Percentiles rank a stretch among this genome's conserved stretches.
These are phyloP conservation scores for Alsophila aescularia DNA, from an alignment of 2,888 invertebrate species.

Conservation along the genomic window DNA sequence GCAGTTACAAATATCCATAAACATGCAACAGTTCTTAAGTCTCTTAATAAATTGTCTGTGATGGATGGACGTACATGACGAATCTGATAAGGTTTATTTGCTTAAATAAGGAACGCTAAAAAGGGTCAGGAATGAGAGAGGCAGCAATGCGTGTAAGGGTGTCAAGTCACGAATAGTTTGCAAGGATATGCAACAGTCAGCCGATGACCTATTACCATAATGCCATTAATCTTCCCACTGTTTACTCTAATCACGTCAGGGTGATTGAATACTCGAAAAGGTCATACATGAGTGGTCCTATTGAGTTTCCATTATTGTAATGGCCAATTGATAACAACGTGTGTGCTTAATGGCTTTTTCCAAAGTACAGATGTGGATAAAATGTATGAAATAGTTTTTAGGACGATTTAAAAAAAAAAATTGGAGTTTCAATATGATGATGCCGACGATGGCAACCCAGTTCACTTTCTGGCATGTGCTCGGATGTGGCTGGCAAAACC, in stretches of 20 bases:
- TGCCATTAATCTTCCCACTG: conserved; percentile 42
- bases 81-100: not conserved
- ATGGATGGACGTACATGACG: too few species aligned
- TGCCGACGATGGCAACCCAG: too few species aligned
- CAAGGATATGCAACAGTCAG: conserved; percentile 68
- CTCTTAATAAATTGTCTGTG: too few species aligned
- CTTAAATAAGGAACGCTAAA: conserved; percentile 1
- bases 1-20: too few species aligned
- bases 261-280: conserved; percentile 29
- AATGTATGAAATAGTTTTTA: too few species aligned
- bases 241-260: conserved; percentile 39
- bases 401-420: too few species aligned
- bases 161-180: conserved; percentile 26
- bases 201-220: conserved; percentile 63
- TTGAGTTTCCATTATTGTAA: conserved; percentile 23
- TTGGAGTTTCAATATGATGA: too few species aligned
- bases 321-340: conserved; percentile 6
- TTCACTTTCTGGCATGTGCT: too few species aligned
- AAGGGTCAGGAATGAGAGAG: conserved; percentile 11
- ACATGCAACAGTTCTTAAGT: too few species aligned
- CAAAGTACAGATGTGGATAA: not conserved
- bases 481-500: too few species aligned
- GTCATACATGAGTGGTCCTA: conserved; percentile 21
- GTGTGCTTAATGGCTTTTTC: not conserved
- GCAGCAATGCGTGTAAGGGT: conserved; percentile 22